Conservation (phyloP, 2,888 invertebrate species). For the Zygogramma bicolorata region DNA sequence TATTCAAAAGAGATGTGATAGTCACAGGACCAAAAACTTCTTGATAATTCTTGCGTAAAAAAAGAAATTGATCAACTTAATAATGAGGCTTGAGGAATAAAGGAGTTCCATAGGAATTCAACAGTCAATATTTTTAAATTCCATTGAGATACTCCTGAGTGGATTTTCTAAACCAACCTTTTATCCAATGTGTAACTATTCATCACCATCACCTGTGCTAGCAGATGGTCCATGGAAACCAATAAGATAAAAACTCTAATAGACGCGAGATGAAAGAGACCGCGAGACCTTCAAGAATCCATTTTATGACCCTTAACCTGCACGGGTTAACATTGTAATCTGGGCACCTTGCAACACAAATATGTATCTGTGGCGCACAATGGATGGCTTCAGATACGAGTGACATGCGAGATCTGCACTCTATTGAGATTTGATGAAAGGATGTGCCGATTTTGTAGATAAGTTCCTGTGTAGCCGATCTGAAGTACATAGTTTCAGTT, state of each 20-base stretch:
- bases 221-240: slow-evolving; percentile 31
- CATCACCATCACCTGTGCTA: slow-evolving; percentile 25
- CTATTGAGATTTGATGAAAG: slow-evolving; percentile 35
- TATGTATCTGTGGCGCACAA: slow-evolving; percentile 33
- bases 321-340: slow-evolving; percentile 50
- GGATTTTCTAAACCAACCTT: too few relatives aligned
- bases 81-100: too few relatives aligned
- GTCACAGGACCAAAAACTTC: too few relatives aligned
- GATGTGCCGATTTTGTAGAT: slow-evolving; percentile 30
- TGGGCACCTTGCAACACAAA: slow-evolving; percentile 44
- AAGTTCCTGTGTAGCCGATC: too few relatives aligned
- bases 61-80: too few relatives aligned
- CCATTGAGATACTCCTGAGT: too few relatives aligned
- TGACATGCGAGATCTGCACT: slow-evolving; percentile 36
- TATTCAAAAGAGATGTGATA: too few relatives aligned
- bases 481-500: too few relatives aligned
- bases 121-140: too few relatives aligned
- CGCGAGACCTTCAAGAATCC: slow-evolving; percentile 49
- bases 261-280: slow-evolving; percentile 53
- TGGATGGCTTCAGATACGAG: slow-evolving; percentile 11
- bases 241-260: slow-evolving; percentile 52
- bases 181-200: too few relatives aligned
- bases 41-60: too few relatives aligned
- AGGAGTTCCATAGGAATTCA: too few relatives aligned
- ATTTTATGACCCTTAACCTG: slow-evolving; percentile 48